Conservation (phyloP, 1,140 invertebrate genomes). For the Micrasema longulum region DNA sequence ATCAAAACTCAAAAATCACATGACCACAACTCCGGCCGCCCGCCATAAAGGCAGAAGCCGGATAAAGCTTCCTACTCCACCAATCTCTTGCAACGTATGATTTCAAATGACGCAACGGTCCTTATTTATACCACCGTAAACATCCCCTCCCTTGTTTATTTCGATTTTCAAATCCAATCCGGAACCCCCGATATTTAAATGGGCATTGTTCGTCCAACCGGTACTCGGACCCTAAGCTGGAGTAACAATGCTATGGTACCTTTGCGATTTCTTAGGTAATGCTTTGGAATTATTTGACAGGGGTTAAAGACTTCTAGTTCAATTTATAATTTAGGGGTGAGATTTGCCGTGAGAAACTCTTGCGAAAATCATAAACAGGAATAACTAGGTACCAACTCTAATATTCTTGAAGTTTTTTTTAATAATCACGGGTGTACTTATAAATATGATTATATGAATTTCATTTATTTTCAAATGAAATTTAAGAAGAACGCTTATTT, state of each 20-base stretch:
- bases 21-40: neutral
- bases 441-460: too few species aligned
- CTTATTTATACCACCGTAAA: constrained; percentile 3
- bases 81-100: constrained; percentile 9
- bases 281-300: constrained; percentile 18
- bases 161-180: constrained; percentile 19
- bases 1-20: neutral
- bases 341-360: constrained; percentile 28
- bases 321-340: constrained; percentile 27
- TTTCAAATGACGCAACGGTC: neutral
- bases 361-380: constrained; percentile 6
- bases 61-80: constrained; percentile 1
- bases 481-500: too few species aligned
- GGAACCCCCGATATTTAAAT: constrained; percentile 33
- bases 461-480: too few species aligned
- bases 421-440: too few species aligned
- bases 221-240: constrained; percentile 5
- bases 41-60: constrained; percentile 17
- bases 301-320: constrained; percentile 33
- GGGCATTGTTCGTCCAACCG: constrained; percentile 8
- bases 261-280: constrained; percentile 30
- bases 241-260: constrained; percentile 14
- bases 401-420: too few species aligned
- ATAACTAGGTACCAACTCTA: too few species aligned
- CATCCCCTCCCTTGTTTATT: constrained; percentile 3